Evolutionary conservation across 2,113 vertebrate species (phyloP), one percentile per base, ranked within the genome.

Genomic region (Dissostichus mawsoni): DNA sequence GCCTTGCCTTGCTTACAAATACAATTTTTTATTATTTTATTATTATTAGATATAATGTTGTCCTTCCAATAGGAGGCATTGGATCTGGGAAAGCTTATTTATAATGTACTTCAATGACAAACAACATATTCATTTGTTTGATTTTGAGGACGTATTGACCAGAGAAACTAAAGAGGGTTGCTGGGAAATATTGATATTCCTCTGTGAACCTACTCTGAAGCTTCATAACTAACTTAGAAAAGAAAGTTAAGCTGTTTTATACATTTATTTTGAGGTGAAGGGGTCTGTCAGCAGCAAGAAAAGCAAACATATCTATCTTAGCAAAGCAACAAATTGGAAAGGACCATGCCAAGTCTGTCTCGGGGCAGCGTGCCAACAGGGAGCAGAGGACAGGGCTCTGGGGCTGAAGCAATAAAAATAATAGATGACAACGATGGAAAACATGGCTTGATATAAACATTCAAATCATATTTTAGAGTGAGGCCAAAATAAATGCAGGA

Each of bases 271-370:
- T 88, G 84, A 90, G 81, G 81, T 87, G 81, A 92, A 75, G 33
- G 65, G 64, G 57, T 85, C 83, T 93, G 92, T 94, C 93, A 94
- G 76, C 82, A 85, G 77, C 67, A 79, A 81, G 84, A 92, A 93
- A 92, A 91, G 89, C 85, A 92, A 94, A 94, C 90, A 91, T 87
- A 94, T 94, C 92, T 94, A 92, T 95, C 93, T 93, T 92, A 92
- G 90, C 86, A 84, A 92, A 83, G 84, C 74, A 92, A 88, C 84
- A 92, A 93, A 94, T 92, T 91, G 91, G 90, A 93, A 75, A 85
- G 78, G 90, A 93, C 86, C 82, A 84, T 88, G 93, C 92, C 92
- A 94, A 90, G 91, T 85, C 78, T 89, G 75, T 85, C 25, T 36
- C 18, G 80, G 36, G 93, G 92, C 87, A 67, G 74, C 13, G 9